Conservation (phyloP, 2,888 invertebrate genomes). For the Meghimatium bilineatum region DNA sequence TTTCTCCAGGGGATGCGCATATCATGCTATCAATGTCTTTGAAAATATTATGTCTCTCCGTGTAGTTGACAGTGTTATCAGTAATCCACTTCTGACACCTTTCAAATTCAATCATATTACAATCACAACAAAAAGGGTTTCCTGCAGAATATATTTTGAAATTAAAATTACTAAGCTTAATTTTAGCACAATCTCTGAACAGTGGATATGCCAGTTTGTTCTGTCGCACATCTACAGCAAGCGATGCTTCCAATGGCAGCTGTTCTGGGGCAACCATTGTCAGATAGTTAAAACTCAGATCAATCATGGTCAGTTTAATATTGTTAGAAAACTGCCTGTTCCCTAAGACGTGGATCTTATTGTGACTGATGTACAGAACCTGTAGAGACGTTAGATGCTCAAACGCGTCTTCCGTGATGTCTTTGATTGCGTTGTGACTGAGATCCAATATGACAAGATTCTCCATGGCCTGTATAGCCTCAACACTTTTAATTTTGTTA, state of each 20-base stretch:
- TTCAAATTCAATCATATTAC: slow-evolving; percentile 41
- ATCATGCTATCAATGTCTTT: slow-evolving; percentile 22
- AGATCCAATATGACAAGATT: slow-evolving; percentile 38
- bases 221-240: slow-evolving; percentile 45
- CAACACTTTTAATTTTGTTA: slow-evolving; percentile 34
- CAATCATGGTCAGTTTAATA: slow-evolving; percentile 24
- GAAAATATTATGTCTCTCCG: background rate
- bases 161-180: background rate
- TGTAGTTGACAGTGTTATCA: background rate
- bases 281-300: slow-evolving; percentile 45
- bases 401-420: slow-evolving; percentile 34
- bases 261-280: slow-evolving; percentile 16
- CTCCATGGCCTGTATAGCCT: slow-evolving; percentile 8
- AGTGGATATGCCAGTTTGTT: slow-evolving; percentile 43
- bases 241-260: background rate
- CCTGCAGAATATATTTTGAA: slow-evolving; percentile 23
- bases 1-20: slow-evolving; percentile 19
- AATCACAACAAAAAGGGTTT: slow-evolving; percentile 51
- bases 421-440: slow-evolving; percentile 41
- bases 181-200: slow-evolving; percentile 19
- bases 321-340: slow-evolving; percentile 17
- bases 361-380: slow-evolving; percentile 40
- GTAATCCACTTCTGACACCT: slow-evolving; percentile 25
- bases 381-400: slow-evolving; percentile 14
- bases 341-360: slow-evolving; percentile 31